These are phyloP conservation scores for Hirtodrosophila confusa DNA, from an alignment of 2,888 invertebrate genomes.

Conservation along the genomic window DNA sequence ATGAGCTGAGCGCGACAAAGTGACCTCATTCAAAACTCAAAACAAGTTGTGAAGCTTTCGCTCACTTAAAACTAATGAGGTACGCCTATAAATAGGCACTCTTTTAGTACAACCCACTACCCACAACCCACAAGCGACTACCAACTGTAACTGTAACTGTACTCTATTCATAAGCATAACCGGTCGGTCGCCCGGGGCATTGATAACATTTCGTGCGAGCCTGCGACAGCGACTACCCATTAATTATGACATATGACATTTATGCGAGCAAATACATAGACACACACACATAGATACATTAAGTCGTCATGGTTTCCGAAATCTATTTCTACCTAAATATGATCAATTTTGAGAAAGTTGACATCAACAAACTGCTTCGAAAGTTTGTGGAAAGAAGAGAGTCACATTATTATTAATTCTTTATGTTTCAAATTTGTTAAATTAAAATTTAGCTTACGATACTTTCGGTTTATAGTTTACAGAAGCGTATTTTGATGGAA, in stretches of 20 bases:
- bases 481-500: too few relatives aligned
- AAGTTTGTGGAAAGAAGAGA: too few relatives aligned
- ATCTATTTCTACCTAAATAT: constrained; percentile 5
- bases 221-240: constrained; percentile 53
- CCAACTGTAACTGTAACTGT: constrained; percentile 26
- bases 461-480: too few relatives aligned
- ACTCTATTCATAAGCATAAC: constrained; percentile 41
- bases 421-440: too few relatives aligned
- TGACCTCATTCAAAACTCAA: constrained; percentile 78
- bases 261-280: constrained; percentile 40
- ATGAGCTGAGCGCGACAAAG: constrained; percentile 69
- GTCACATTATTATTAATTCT: too few relatives aligned
- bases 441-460: too few relatives aligned
- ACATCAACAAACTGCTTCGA: too few relatives aligned
- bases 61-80: constrained; percentile 78
- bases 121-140: constrained; percentile 18
- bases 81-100: constrained; percentile 70
- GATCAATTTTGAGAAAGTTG: neutral
- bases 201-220: constrained; percentile 58
- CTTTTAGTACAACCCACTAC: constrained; percentile 21
- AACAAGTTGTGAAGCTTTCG: constrained; percentile 78
- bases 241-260: constrained; percentile 70
- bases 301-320: constrained; percentile 14
- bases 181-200: constrained; percentile 39
- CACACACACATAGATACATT: constrained; percentile 9